Conservation (phyloP, 35 echinoderm and acorn worm genomes). For the Apostichopus californicus region DNA sequence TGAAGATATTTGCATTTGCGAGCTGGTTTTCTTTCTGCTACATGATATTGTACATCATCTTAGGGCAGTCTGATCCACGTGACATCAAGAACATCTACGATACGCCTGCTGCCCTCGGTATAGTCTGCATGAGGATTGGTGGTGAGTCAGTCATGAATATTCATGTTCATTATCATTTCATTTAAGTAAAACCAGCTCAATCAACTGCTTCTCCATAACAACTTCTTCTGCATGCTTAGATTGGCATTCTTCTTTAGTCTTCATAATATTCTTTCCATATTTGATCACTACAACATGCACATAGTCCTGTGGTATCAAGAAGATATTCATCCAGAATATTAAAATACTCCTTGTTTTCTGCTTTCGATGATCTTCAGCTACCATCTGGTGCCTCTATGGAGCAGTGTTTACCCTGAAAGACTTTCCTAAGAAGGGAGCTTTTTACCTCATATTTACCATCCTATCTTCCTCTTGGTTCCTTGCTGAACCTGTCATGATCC, state of each 20-base stretch:
- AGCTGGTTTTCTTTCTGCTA: conserved; percentile 22
- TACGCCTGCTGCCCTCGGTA: not conserved
- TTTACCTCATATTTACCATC: conserved; percentile 17
- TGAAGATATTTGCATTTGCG: not conserved
- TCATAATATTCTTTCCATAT: too few species aligned
- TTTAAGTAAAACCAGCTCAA: too few species aligned
- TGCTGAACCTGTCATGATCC: conserved; percentile 35
- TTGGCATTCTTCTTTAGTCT: too few species aligned
- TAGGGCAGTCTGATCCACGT: not conserved
- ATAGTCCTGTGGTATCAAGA: too few species aligned
- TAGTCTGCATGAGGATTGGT: not conserved
- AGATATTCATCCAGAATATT: too few species aligned
- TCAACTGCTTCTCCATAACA: too few species aligned
- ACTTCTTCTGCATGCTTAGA: too few species aligned
- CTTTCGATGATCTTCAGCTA: not conserved
- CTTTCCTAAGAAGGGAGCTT: conserved; percentile 21
- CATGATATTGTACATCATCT: not conserved
- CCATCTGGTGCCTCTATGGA: not conserved
- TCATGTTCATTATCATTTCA: too few species aligned
- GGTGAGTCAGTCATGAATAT: not conserved
- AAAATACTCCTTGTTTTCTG: too few species aligned
- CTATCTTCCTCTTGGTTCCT: conserved; percentile 45
- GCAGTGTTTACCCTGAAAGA: conserved; percentile 24
- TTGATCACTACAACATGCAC: too few species aligned
- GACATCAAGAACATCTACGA: conserved; percentile 35